Percentiles rank a stretch among this genome's conserved stretches.
Conservation (phyloP, 2,113 vertebrate genomes). For the Anolis sagrei region DNA sequence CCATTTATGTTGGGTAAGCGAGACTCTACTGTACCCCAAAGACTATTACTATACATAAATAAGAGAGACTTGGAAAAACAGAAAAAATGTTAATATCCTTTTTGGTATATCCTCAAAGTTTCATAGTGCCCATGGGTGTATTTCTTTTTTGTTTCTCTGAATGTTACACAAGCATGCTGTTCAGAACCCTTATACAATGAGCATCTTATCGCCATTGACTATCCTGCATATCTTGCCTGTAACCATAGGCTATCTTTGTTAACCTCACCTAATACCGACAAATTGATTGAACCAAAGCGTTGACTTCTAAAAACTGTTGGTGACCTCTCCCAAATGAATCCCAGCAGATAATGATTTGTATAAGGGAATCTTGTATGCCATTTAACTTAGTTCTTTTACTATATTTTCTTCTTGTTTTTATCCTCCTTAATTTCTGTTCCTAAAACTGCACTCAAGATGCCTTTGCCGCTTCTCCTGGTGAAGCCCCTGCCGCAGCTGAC, state of each 20-base stretch:
- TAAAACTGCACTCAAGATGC: conserved; percentile 89
- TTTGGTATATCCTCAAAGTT: conserved; percentile 56
- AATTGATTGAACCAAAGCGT: conserved; percentile 31
- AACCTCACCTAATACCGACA: conserved; percentile 32
- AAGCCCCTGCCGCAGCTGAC: conserved; percentile 89
- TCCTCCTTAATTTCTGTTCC: conserved; percentile 81
- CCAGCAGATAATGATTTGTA: conserved; percentile 69
- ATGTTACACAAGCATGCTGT: conserved; percentile 72
- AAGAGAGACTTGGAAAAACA: conserved; percentile 37
- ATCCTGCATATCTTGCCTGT: conserved; percentile 25
- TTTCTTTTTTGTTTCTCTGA: conserved; percentile 34
- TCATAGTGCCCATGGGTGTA: conserved; percentile 48
- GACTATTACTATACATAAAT: conserved; percentile 11
- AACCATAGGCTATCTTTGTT: neutral
- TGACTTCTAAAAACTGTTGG: neutral
- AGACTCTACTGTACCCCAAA: too few species aligned
- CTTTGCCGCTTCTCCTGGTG: conserved; percentile 97
- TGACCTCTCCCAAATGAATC: neutral
- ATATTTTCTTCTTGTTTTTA: conserved; percentile 82
- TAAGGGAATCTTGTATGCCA: conserved; percentile 79
- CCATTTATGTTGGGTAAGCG: too few species aligned
- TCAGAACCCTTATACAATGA: conserved; percentile 84
- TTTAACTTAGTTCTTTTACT: conserved; percentile 81
- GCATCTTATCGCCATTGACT: conserved; percentile 56
- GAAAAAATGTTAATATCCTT: conserved; percentile 52